Conservation (phyloP, 1,140 invertebrate genomes). For the Drosophila nigromelanica region DNA sequence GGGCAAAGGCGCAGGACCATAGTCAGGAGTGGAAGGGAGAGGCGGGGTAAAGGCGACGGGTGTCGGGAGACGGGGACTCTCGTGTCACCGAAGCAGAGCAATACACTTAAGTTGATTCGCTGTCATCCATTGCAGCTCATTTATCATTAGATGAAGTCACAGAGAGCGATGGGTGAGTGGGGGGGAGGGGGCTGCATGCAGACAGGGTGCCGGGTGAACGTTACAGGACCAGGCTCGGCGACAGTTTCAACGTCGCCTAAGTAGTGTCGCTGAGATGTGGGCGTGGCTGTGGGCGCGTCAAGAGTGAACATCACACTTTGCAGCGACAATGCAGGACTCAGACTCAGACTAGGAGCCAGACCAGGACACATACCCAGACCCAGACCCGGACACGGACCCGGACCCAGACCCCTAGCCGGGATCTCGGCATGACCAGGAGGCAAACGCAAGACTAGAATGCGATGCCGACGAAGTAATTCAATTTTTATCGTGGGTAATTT, state of each 20-base stretch:
- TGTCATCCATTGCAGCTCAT: constrained; percentile 84
- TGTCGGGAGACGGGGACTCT: background rate
- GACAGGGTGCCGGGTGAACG: constrained; percentile 18
- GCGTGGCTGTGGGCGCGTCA: constrained; percentile 60
- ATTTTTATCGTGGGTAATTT: constrained; percentile 84
- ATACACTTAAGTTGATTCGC: constrained; percentile 84
- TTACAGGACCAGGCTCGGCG: constrained; percentile 54
- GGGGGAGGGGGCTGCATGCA: background rate
- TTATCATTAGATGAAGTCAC: constrained; percentile 82
- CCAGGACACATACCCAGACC: constrained; percentile 13
- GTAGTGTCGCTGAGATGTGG: constrained; percentile 55
- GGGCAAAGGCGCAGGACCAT: constrained; percentile 18
- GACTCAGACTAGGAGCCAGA: constrained; percentile 10
- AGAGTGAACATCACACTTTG: constrained; percentile 76
- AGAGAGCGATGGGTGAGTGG: constrained; percentile 28
- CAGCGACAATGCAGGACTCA: constrained; percentile 39
- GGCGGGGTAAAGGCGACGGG: too few species aligned
- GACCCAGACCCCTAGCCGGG: background rate
- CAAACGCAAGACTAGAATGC: constrained; percentile 24
- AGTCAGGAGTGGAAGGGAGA: background rate
- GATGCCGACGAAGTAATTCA: constrained; percentile 80
- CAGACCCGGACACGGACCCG: background rate
- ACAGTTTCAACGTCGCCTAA: constrained; percentile 77
- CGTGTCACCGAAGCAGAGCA: constrained; percentile 71
- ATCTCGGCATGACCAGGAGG: constrained; percentile 28